Base-by-base conservation (phyloP, 2,113 vertebrate genomes). In the Oxyura jamaicensis region DNA sequence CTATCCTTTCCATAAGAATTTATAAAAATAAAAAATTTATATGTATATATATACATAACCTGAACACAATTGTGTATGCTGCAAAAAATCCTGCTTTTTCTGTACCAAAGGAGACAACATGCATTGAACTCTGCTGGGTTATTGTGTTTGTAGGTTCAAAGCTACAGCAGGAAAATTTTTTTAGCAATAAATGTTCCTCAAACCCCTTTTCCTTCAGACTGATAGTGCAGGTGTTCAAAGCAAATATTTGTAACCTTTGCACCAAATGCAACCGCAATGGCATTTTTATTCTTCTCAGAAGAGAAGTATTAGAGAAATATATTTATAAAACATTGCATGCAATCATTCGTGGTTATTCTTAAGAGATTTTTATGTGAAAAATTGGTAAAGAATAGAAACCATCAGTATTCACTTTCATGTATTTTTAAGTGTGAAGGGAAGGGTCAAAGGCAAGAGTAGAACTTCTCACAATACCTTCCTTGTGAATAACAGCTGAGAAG, bases 401-500 rank as follows among this genome's bases (percentile, higher is more conserved):
- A 72, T 0, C 31, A 31, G 42, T 59, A 86, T 95, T 71, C 80
- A 78, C 77, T 96, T 93, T 90, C 26, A 86, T 60, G 56, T 78
- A 91, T 81, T 77, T 88, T 0, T 39, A 92, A 91, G 52, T 58
- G 73, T 53, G 77, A 95, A 92, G 26, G 23, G 88, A 95, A 85
- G 44, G 79, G 79, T 94, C 80, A 91, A 92, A 84, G 76, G 53
- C 56, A 94, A 42, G 41, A 88, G 33, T 6, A 94, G 69, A 87
- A 86, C 86, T 91, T 94, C 88, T 78, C 41, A 93, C 85, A 96
- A 80, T 86, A 80, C 68, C 16, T 81, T 88, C 79, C 35, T 88
- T 83, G 79, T 91, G 78, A 96, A 35, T 60, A 96, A 93, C 77
- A 83, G 76, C 76, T 93, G 92, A 94, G 59, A 90, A 94, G 16